phyloP scores from a whole-genome alignment of 2,113 vertebrate genomes.

The Origma solitaria region DNA sequence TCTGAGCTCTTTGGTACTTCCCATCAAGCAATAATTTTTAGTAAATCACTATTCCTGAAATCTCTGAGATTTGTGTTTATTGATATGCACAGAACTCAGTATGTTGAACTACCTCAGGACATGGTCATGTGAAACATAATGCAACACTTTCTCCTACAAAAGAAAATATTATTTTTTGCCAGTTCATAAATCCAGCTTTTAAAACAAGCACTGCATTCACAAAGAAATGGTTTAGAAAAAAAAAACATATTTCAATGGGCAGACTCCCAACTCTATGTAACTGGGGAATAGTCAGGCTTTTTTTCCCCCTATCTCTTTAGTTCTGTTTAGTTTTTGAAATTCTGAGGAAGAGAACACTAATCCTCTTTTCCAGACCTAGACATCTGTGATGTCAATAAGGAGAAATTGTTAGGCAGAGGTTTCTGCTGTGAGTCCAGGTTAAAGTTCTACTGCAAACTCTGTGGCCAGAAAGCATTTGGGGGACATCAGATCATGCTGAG shows the following conservation, averaged over 20 bases:
- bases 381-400: not conserved
- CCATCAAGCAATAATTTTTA: not conserved
- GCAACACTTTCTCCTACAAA: constrained; percentile 27
- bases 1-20: not conserved
- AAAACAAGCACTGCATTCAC: constrained; percentile 27
- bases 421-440: not conserved
- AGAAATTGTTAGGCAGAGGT: not conserved
- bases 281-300: not conserved
- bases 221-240: not conserved
- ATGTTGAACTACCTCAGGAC: not conserved
- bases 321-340: not conserved
- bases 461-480: not conserved
- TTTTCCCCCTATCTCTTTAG: not conserved
- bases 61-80: not conserved
- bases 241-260: not conserved
- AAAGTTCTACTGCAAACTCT: not conserved
- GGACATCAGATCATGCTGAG: not conserved
- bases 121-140: not conserved
- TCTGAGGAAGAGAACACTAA: not conserved
- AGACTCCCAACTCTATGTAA: not conserved
- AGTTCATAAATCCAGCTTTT: constrained; percentile 29
- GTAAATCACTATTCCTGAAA: not conserved
- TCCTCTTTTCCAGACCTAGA: not conserved
- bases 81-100: not conserved
- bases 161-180: constrained; percentile 36